Percentiles rank a stretch among this genome's conserved stretches.
These are phyloP conservation scores for Whitmania pigra DNA, from an alignment of 1,140 invertebrate genomes.

Conservation along the genomic window DNA sequence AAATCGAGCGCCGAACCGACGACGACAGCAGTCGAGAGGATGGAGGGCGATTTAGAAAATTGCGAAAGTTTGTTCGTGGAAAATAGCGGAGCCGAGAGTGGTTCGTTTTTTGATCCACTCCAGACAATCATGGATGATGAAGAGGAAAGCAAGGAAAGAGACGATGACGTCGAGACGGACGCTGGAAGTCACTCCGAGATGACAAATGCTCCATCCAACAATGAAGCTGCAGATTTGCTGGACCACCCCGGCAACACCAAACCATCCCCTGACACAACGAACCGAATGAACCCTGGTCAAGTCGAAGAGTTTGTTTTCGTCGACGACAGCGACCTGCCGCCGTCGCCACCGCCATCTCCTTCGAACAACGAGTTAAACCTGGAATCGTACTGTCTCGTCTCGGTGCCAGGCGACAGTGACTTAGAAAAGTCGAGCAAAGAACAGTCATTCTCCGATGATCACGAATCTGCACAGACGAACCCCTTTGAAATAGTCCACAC, in stretches of 20 bases:
- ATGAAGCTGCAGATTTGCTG: not conserved
- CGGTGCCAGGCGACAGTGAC: too few species aligned
- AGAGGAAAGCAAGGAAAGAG: not conserved
- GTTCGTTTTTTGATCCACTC: conserved; percentile 6
- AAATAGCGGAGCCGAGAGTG: not conserved
- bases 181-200: not conserved
- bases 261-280: not conserved
- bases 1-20: not conserved
- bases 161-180: not conserved
- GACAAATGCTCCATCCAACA: not conserved
- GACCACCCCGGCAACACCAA: not conserved
- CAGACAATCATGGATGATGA: conserved; percentile 9
- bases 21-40: not conserved
- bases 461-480: too few species aligned
- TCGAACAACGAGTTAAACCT: too few species aligned
- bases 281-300: not conserved
- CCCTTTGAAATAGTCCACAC: too few species aligned
- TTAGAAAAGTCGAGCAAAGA: too few species aligned
- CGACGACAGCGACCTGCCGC: not conserved
- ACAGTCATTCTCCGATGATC: too few species aligned
- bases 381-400: too few species aligned
- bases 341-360: too few species aligned
- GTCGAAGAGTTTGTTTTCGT: not conserved
- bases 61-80: not conserved
- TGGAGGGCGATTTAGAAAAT: not conserved